phyloP scores from a whole-genome alignment of 2,113 vertebrate genomes.

The Callipepla californica region DNA sequence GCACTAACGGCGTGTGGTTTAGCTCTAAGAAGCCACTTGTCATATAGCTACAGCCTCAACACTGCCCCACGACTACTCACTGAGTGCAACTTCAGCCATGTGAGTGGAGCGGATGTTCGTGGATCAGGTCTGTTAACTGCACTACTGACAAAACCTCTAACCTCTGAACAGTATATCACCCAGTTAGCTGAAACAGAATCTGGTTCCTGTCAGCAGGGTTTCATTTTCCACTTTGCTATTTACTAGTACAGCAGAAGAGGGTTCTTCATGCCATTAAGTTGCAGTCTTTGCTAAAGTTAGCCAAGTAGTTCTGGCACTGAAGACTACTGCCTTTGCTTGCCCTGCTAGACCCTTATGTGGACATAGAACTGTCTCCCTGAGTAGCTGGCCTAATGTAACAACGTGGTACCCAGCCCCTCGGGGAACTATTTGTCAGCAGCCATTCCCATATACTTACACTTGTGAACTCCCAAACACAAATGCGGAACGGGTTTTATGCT shows the following conservation, averaged over 20 bases:
- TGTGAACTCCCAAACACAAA: conserved; percentile 46
- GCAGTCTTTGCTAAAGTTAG: conserved; percentile 64
- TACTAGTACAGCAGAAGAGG: conserved; percentile 56
- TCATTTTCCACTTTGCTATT: conserved; percentile 69
- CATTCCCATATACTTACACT: conserved; percentile 45
- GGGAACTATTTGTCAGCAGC: conserved; percentile 53
- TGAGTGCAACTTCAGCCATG: conserved; percentile 18
- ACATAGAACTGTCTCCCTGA: conserved; percentile 14
- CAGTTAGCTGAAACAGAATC: conserved; percentile 27
- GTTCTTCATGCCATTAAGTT: conserved; percentile 51
- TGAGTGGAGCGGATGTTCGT: not conserved
- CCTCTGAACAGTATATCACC: conserved; percentile 16
- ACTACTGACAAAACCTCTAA: conserved; percentile 16
- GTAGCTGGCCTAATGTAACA: conserved; percentile 62
- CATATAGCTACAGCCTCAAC: not conserved
- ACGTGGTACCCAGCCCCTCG: not conserved
- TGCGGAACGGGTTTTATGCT: conserved; percentile 12
- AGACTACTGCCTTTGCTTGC: conserved; percentile 11
- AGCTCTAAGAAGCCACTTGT: conserved; percentile 42
- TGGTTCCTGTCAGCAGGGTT: conserved; percentile 12
- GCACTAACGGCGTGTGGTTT: conserved; percentile 27
- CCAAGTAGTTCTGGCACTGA: conserved; percentile 28
- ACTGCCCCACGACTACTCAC: not conserved
- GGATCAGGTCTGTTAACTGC: not conserved
- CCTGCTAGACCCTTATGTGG: conserved; percentile 56